Percentiles rank a stretch among this genome's conserved stretches.
Evolutionary conservation across 2,113 vertebrate species (phyloP).

Genomic region (Microcebus tavaratra): DNA sequence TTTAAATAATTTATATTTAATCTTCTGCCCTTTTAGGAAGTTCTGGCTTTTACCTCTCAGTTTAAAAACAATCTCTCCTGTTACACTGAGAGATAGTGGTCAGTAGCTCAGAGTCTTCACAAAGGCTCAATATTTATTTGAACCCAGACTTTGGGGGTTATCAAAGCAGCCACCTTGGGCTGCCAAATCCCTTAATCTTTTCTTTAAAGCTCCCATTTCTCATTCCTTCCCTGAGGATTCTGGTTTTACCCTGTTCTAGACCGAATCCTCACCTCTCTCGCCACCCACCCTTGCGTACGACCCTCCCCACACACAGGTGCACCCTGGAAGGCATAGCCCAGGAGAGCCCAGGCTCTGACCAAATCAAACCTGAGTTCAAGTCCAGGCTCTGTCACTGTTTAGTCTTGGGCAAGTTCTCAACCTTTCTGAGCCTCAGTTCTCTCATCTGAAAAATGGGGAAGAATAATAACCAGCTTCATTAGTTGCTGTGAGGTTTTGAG

Average conservation of each 20-base stretch:
- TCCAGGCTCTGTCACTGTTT: background rate
- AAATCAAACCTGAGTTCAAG: background rate
- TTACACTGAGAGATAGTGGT: background rate
- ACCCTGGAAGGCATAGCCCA: background rate
- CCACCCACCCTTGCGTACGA: background rate
- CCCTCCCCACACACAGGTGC: background rate
- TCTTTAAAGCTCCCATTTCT: conserved; percentile 16
- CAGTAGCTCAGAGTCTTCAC: background rate
- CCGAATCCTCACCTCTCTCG: background rate
- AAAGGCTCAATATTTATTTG: background rate
- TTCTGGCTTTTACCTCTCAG: conserved; percentile 41
- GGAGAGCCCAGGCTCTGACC: background rate
- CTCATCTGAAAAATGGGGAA: conserved; percentile 27
- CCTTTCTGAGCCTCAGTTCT: background rate
- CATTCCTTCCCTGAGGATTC: background rate
- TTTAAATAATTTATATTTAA: conserved; percentile 39
- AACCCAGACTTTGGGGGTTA: conserved; percentile 14
- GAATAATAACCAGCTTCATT: background rate
- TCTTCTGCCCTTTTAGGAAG: conserved; percentile 34
- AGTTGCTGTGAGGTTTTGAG: background rate
- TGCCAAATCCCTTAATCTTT: conserved; percentile 39
- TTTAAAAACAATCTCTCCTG: background rate
- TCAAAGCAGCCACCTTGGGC: background rate
- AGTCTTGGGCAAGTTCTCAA: background rate
- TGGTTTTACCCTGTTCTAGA: background rate